phyloP scores from a whole-genome alignment of 2,797 vertebrate genomes.

The Tragelaphus oryx region DNA sequence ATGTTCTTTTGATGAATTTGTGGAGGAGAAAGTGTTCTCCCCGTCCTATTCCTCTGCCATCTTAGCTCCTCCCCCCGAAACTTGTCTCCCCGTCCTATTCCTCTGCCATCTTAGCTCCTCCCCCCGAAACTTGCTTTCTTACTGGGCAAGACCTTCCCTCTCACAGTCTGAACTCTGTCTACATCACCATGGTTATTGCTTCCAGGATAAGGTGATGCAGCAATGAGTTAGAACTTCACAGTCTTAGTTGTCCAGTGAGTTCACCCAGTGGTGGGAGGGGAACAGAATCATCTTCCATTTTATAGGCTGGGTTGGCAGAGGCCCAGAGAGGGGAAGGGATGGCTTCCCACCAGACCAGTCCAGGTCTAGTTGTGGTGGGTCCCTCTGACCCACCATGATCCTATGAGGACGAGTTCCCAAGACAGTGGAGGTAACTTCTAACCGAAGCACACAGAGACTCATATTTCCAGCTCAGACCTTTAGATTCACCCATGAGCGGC shows the following conservation, averaged over 20 bases:
- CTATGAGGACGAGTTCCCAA: not conserved
- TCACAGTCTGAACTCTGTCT: not conserved
- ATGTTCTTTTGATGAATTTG: no score
- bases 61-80: no score
- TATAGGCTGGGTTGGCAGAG: not conserved
- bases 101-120: no score
- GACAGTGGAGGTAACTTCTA: not conserved
- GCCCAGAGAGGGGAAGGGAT: not conserved
- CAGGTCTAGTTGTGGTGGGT: not conserved
- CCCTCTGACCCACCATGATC: constrained; percentile 52
- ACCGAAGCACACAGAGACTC: not conserved
- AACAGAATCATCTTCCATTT: not conserved
- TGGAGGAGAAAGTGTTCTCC: no score
- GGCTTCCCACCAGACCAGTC: not conserved
- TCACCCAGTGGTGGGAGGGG: not conserved
- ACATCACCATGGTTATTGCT: not conserved
- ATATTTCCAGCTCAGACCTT: not conserved
- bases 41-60: no score
- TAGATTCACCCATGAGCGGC: not conserved
- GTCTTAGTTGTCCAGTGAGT: not conserved
- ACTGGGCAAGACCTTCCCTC: not conserved
- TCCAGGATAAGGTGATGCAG: not conserved
- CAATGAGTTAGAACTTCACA: constrained; percentile 14
- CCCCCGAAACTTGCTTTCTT: not conserved
- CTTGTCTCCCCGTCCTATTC: not conserved